Base-by-base conservation (phyloP, 2,113 vertebrate species). In the Butorides virescens region DNA sequence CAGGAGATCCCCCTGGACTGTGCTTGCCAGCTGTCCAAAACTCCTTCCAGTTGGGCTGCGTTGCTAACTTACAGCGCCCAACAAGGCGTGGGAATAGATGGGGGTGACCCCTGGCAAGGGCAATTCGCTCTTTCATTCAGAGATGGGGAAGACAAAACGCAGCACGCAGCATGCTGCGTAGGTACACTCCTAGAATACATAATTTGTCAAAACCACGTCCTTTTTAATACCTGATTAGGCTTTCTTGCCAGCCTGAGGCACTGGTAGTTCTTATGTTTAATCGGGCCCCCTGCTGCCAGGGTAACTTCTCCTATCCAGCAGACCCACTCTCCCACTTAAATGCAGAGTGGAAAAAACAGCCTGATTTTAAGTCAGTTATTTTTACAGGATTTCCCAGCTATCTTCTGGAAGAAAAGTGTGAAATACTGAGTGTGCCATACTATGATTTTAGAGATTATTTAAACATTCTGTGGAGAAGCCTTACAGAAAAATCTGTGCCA, bases 191-290 rank as follows among this genome's bases (percentile, higher is more conserved):
- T 92, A 90, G 97, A 96, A 97, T 96, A 79, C 27, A 88, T 92
- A 96, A 97, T 97, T 97, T 97, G 75, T 98, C 95, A 98, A 97
- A 97, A 97, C 92, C 67, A 66, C 95, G 86, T 92, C 95, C 95
- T 96, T 96, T 92, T 96, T 94, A 97, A 95, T 86, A 81, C 73
- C 81, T 95, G 95, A 92, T 97, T 59, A 94, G 86, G 89, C 85
- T 88, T 76, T 72, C 39, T 95, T 95, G 87, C 73, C 86, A 96
- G 92, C 85, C 86, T 90, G 50, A 95, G 80, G 83, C 91, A 90
- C 39, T 50, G 58, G 74, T 77, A 42, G 65, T 87, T 96, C 82
- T 85, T 76, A 70, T 27, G 67, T 89, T 98, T 98, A 97, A 97
- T 96, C 67, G 11, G 29, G 77, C 88, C 52, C 73, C 78, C 89